These are phyloP conservation scores for Clarias fuscus DNA, from an alignment of 2,797 vertebrate species.

Conservation along the genomic window DNA sequence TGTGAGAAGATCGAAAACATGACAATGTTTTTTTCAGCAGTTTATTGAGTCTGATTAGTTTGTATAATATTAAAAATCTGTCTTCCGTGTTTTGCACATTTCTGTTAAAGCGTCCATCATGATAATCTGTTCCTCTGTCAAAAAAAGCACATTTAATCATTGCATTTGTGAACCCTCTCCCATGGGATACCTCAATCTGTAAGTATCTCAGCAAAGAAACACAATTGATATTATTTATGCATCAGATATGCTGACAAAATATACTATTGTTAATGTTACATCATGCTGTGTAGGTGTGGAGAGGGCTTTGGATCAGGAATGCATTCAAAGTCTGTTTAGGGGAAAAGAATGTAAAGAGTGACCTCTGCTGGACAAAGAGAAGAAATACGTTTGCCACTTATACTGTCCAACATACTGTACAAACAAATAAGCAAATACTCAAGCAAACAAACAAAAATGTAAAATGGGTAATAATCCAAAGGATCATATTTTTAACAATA, in stretches of 20 bases:
- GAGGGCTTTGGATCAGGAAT: background rate
- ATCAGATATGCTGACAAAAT: background rate
- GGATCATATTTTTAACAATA: background rate
- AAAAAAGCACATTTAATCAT: background rate
- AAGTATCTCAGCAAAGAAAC: too few species aligned
- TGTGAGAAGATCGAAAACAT: background rate
- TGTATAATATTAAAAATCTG: background rate
- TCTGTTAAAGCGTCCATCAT: background rate
- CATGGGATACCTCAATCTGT: background rate
- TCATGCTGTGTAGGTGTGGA: background rate
- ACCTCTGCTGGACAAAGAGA: conserved; percentile 29
- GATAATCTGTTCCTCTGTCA: background rate
- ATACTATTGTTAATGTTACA: background rate
- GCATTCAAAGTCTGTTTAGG: background rate
- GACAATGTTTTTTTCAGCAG: background rate
- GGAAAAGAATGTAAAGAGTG: background rate
- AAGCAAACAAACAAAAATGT: background rate
- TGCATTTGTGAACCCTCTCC: background rate
- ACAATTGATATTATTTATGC: background rate
- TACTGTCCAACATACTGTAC: background rate
- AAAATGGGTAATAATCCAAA: background rate
- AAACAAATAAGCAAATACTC: background rate
- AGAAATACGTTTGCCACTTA: background rate
- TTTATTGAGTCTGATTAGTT: background rate
- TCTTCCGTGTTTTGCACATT: background rate